phyloP scores from a whole-genome alignment of 1,140 invertebrate genomes.

The Gyrodactylus salaris region DNA sequence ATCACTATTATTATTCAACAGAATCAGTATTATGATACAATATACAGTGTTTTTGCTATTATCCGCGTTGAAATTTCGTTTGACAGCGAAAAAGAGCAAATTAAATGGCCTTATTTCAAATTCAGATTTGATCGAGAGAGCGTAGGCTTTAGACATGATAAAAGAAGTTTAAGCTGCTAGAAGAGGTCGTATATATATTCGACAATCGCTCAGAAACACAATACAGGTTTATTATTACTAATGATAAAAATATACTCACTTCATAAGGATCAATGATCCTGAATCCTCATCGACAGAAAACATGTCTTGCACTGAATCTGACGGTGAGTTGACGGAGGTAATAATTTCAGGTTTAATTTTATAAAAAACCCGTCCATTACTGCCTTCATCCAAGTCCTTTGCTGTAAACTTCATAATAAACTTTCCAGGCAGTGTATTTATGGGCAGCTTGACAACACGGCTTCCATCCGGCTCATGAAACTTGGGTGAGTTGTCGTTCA shows the following conservation, averaged over 20 bases:
- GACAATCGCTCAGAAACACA: neutral
- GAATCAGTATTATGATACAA: too few relatives aligned
- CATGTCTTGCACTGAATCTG: neutral
- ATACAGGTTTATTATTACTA: neutral
- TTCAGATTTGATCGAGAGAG: neutral
- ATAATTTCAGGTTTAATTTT: neutral
- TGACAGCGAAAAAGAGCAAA: neutral
- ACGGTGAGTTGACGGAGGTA: neutral
- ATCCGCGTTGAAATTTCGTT: neutral
- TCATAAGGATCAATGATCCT: neutral
- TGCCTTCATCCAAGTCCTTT: neutral
- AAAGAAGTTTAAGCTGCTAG: neutral
- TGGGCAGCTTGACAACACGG: neutral
- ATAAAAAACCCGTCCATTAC: neutral
- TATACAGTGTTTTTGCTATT: too few relatives aligned
- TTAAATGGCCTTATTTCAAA: too few relatives aligned
- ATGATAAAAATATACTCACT: neutral
- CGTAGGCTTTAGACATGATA: neutral
- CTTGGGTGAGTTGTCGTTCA: neutral
- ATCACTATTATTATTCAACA: too few relatives aligned
- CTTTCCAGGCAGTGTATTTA: neutral
- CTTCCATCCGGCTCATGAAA: neutral
- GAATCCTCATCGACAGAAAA: neutral
- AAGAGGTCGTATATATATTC: neutral
- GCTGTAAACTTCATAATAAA: neutral